A percentile compares a stretch with the other conserved stretches of the same genome.
phyloP scores from a whole-genome alignment of 2,888 invertebrate genomes.

The Morpho helenor region DNA sequence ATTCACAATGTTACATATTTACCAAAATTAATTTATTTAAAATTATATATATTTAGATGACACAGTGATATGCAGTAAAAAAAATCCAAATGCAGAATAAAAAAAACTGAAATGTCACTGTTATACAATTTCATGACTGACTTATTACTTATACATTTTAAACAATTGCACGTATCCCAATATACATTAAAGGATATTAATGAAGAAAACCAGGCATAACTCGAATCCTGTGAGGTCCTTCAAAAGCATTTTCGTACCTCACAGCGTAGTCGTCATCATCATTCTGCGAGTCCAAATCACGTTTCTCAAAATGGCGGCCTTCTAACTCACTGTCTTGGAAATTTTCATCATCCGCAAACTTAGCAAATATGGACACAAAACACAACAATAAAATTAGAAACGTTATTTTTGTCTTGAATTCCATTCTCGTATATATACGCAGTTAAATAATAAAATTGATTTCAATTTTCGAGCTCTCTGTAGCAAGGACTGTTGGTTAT shows the following conservation, averaged over 20 bases:
- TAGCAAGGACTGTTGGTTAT: neutral
- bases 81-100: too few species aligned
- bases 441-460: too few species aligned
- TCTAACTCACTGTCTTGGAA: neutral
- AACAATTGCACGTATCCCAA: conserved; percentile 12
- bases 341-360: neutral
- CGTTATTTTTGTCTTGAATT: neutral
- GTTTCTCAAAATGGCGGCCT: conserved; percentile 45
- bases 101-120: too few species aligned
- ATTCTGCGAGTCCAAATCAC: conserved; percentile 37
- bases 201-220: conserved; percentile 56
- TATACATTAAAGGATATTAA: conserved; percentile 25
- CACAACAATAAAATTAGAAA: neutral
- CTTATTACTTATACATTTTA: too few species aligned
- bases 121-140: too few species aligned
- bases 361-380: neutral
- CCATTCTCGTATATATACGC: neutral
- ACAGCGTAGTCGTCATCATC: conserved; percentile 39
- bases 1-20: too few species aligned
- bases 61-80: too few species aligned
- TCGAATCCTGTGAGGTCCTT: conserved; percentile 53
- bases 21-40: too few species aligned
- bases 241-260: conserved; percentile 41
- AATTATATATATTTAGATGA: too few species aligned
- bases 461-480: neutral